These are phyloP conservation scores for Maniola hyperantus DNA, from an alignment of 2,888 invertebrate genomes.

Conservation along the genomic window DNA sequence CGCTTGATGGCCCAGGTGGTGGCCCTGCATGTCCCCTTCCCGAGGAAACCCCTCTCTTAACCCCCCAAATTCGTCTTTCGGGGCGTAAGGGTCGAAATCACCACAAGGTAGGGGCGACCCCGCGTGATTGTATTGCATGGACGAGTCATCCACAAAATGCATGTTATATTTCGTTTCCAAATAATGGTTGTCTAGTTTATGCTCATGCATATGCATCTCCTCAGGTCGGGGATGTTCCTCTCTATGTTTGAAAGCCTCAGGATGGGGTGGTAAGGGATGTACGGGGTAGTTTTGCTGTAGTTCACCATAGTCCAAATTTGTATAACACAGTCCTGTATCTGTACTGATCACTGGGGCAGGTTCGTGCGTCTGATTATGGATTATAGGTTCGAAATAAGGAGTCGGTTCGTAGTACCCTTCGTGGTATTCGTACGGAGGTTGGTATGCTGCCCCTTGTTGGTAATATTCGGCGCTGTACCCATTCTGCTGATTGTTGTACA, in stretches of 20 bases:
- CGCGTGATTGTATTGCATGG: conserved; percentile 69
- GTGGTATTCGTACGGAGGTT: conserved; percentile 73
- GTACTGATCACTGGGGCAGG: conserved; percentile 89
- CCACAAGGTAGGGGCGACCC: conserved; percentile 78
- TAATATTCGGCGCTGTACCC: conserved; percentile 79
- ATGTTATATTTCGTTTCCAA: conserved; percentile 80
- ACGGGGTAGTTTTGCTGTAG: conserved; percentile 77
- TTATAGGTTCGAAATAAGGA: conserved; percentile 78
- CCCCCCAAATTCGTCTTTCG: conserved; percentile 84
- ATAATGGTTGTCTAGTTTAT: conserved; percentile 75
- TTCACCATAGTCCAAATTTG: conserved; percentile 91
- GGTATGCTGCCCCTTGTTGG: conserved; percentile 75
- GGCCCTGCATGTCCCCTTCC: conserved; percentile 64
- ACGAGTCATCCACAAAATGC: conserved; percentile 74
- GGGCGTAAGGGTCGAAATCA: conserved; percentile 84
- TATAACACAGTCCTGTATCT: conserved; percentile 94
- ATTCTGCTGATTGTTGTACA: conserved; percentile 87
- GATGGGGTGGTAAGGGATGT: conserved; percentile 80
- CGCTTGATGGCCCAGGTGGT: conserved; percentile 63
- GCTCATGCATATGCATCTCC: conserved; percentile 71
- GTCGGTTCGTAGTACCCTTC: conserved; percentile 75
- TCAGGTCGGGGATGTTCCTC: conserved; percentile 83
- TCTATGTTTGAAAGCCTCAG: conserved; percentile 76
- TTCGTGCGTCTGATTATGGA: conserved; percentile 70
- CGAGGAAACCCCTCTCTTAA: conserved; percentile 63